phyloP scores from a whole-genome alignment of 1,140 invertebrate genomes.

The Drosophila hydei region DNA sequence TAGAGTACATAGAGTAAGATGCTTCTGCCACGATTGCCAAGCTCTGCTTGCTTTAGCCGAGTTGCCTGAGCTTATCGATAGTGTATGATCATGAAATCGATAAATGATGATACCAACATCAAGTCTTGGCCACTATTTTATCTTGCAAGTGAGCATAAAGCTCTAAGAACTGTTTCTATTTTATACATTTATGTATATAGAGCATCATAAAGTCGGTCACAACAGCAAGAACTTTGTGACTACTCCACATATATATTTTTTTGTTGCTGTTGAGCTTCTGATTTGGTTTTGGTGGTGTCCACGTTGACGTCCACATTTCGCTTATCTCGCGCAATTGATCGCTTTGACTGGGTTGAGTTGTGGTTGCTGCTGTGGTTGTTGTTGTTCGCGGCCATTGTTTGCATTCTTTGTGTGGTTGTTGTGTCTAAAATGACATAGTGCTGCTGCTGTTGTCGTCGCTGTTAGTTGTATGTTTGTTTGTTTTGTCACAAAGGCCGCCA shows the following conservation, averaged over 20 bases:
- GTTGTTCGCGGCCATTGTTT: slow-evolving; percentile 71
- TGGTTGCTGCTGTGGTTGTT: slow-evolving; percentile 27
- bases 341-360: slow-evolving; percentile 37
- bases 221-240: too few species aligned
- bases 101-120: too few species aligned
- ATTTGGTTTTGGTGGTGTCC: slow-evolving; percentile 35
- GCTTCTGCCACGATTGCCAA: too few species aligned
- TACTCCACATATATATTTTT: slow-evolving; percentile 5
- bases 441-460: slow-evolving; percentile 47
- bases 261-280: slow-evolving; percentile 35
- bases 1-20: too few species aligned
- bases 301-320: slow-evolving; percentile 49
- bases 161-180: too few species aligned
- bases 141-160: too few species aligned
- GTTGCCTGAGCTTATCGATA: too few species aligned
- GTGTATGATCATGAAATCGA: too few species aligned
- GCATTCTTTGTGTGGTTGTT: slow-evolving; percentile 60
- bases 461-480: slow-evolving; percentile 36
- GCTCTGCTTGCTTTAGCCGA: too few species aligned
- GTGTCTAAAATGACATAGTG: slow-evolving; percentile 70
- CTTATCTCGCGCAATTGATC: slow-evolving; percentile 81
- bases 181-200: too few species aligned
- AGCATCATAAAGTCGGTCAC: too few species aligned
- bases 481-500: slow-evolving; percentile 62
- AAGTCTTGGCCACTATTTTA: too few species aligned